Evolutionary conservation across 1,140 invertebrate genomes (phyloP).

Genomic region (Aphelenchoides besseyi): DNA sequence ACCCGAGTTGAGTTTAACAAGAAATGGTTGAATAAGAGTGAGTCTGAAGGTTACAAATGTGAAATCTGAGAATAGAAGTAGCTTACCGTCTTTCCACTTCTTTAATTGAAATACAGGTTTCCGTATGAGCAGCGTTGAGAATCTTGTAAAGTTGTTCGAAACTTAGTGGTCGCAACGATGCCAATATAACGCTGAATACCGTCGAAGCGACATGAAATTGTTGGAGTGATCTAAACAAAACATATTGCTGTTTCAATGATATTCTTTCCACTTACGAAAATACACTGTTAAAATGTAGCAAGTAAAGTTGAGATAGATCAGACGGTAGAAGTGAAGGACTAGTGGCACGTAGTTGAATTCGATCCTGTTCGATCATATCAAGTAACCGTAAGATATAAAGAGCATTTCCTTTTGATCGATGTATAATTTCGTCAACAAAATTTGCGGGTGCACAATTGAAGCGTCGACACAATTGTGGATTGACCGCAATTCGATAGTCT

Average conservation of each 20-base stretch:
- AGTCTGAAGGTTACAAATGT: constrained; percentile 29
- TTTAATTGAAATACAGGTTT: constrained; percentile 67
- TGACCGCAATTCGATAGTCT: constrained; percentile 74
- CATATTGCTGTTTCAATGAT: constrained; percentile 2
- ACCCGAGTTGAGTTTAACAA: constrained; percentile 25
- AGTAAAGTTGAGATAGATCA: constrained; percentile 83
- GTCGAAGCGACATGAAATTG: constrained; percentile 57
- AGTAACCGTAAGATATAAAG: constrained; percentile 84
- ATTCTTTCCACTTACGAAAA: constrained; percentile 75
- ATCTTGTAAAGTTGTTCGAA: constrained; percentile 87
- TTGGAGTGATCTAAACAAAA: constrained; percentile 35
- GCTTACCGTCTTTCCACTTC: constrained; percentile 39
- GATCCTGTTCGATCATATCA: constrained; percentile 86
- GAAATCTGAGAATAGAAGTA: constrained; percentile 2
- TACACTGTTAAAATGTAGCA: constrained; percentile 82
- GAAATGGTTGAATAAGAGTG: constrained; percentile 36
- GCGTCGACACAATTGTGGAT: constrained; percentile 76
- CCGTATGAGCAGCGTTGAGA: constrained; percentile 77
- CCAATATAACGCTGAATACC: constrained; percentile 77
- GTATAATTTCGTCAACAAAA: constrained; percentile 79
- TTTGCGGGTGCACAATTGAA: constrained; percentile 68
- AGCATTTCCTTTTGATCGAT: constrained; percentile 80
- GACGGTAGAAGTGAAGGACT: constrained; percentile 82
- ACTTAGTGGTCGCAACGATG: constrained; percentile 82
- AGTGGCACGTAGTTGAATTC: constrained; percentile 84